Percentiles rank a stretch among this genome's conserved stretches.
Evolutionary conservation across 1,140 invertebrate species (phyloP).

Genomic region (Caenorhabditis remanei): DNA sequence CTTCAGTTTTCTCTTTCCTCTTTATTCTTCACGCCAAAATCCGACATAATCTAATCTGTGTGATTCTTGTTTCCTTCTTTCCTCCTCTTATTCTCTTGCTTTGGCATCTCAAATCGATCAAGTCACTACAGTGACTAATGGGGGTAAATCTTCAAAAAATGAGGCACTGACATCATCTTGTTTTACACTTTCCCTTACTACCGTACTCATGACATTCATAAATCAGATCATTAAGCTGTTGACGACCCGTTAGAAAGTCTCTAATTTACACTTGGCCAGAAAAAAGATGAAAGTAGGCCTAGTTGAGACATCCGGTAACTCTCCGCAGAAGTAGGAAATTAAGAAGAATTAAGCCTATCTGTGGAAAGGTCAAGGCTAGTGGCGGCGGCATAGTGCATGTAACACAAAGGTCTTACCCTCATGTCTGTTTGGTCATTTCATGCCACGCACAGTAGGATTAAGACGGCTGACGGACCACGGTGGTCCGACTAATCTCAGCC

Average conservation of each 20-base stretch:
- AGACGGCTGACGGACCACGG: neutral
- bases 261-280: conserved; percentile 10
- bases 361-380: conserved; percentile 37
- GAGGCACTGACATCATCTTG: conserved; percentile 43
- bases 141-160: conserved; percentile 16
- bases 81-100: conserved; percentile 12
- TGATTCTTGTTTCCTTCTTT: conserved; percentile 32
- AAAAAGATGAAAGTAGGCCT: neutral
- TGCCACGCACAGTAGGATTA: conserved; percentile 32
- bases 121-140: conserved; percentile 33
- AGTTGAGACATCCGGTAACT: conserved; percentile 20
- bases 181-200: conserved; percentile 51
- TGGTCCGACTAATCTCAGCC: neutral
- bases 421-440: conserved; percentile 45
- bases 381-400: conserved; percentile 32
- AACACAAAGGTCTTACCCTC: conserved; percentile 48
- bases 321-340: neutral
- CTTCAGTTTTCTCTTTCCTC: conserved; percentile 54
- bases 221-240: conserved; percentile 47
- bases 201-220: conserved; percentile 41
- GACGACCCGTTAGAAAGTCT: conserved; percentile 46
- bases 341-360: conserved; percentile 39
- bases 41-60: conserved; percentile 26
- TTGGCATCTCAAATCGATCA: conserved; percentile 51
- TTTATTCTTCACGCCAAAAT: neutral